These are phyloP conservation scores for Poecile atricapillus DNA, from an alignment of 2,113 vertebrate species.

Conservation along the genomic window DNA sequence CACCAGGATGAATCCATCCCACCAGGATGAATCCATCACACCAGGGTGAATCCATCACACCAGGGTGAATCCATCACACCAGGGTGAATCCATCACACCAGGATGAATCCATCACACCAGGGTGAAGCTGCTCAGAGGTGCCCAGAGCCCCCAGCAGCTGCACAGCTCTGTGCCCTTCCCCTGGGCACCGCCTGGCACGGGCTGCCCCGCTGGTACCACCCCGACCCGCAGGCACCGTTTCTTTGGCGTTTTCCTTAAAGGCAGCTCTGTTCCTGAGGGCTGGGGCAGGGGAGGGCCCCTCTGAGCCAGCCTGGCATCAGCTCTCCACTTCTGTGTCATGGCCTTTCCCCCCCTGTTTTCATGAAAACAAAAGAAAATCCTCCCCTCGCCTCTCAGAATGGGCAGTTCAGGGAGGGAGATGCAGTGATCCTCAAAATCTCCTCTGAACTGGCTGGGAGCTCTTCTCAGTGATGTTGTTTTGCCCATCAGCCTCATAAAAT, in stretches of 20 bases:
- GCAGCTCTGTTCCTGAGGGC: neutral
- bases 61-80: neutral
- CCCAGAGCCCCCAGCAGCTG: neutral
- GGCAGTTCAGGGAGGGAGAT: neutral
- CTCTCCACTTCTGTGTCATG: rapidly evolving
- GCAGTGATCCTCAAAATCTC: neutral
- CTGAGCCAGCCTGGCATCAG: neutral
- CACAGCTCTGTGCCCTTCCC: neutral
- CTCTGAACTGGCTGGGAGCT: neutral
- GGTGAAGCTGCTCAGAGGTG: neutral
- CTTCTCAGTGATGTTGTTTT: neutral
- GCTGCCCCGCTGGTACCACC: neutral
- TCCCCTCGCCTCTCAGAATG: rapidly evolving
- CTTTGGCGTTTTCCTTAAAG: neutral
- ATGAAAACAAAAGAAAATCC: neutral
- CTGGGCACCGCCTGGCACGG: neutral
- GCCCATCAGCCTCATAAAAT: neutral
- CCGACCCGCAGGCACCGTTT: neutral
- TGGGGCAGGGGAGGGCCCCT: neutral
- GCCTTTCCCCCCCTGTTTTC: neutral
- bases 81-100: too few species aligned
- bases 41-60: too few species aligned
- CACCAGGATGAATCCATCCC: too few species aligned
- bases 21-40: too few species aligned
- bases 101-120: too few species aligned